Evolutionary conservation across 2,113 vertebrate species (phyloP), one percentile per base, ranked within the genome.

Genomic region (Oncorhynchus clarkii): DNA sequence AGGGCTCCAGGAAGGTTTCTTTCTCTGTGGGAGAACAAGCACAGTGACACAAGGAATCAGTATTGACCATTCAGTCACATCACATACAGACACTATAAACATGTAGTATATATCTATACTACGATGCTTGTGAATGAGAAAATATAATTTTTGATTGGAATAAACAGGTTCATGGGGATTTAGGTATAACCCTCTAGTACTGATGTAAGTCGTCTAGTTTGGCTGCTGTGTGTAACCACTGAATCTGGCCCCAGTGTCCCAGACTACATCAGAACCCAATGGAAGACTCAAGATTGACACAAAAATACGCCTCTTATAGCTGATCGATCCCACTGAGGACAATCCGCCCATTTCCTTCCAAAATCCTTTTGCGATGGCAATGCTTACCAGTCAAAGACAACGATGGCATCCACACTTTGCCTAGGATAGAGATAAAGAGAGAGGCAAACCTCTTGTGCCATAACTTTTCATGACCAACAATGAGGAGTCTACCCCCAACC

Each of bases 1-100:
- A 99, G 1, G 97, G 97, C 90, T 98, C 96, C 93, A 99, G 93
- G 82, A 97, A 97, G 4, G 97, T 99, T 90, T 99, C 97, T 83
- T 99, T 99, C 86, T 99, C 97, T 99, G 80, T 57, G 51, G 75
- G 75, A 49, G 34, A 39, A 57, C 49, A 68, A 70, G 29, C 39
- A 45, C 34, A 8, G 34, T 29, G 5, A 76, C n/a, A 74, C 22
- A 68, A 13, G 20, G 57, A 16, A 14, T 18, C 12, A 54, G 51
- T 54, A 54, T 5, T 54, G 51, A 54, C 51, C 51, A 18, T 54
- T 54, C 49, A 18, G 51, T 11, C 51, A 54, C 16, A 54, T 3
- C 51, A 5, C 51, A 54, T 54, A 54, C 51, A 54, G 13, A 4
- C 51, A 45, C 39, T 45, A 45, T 16, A 14, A 13, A 54, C 13